Percentiles rank a stretch among this genome's conserved stretches.
Evolutionary conservation across 2,888 invertebrate genomes (phyloP).

Genomic region (Nymphalis urticae): DNA sequence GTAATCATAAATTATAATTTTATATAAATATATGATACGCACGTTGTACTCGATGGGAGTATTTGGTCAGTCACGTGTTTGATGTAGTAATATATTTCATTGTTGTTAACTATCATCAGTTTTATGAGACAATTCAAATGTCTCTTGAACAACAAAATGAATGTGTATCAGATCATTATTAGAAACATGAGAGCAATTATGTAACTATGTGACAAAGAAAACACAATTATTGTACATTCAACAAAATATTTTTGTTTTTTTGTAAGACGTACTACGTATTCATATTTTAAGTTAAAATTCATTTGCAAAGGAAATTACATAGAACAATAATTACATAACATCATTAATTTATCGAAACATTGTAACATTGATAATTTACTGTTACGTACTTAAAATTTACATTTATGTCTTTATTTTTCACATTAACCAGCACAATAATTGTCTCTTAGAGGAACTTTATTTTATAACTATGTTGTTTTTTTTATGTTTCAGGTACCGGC

Average conservation of each 20-base stretch:
- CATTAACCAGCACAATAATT: too few species aligned
- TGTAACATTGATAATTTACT: not conserved
- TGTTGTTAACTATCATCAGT: too few species aligned
- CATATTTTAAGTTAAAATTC: not conserved
- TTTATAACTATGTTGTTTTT: not conserved
- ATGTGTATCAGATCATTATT: conserved; percentile 3
- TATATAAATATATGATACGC: conserved; percentile 2
- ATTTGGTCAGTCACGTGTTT: conserved; percentile 10
- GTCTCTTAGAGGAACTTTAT: not conserved
- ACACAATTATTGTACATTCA: conserved; percentile 61
- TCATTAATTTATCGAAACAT: not conserved
- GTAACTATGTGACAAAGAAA: conserved; percentile 56
- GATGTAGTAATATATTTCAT: conserved; percentile 4
- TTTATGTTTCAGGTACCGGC: conserved; percentile 61
- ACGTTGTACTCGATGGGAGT: not conserved
- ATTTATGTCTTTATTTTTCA: too few species aligned
- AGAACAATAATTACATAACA: too few species aligned
- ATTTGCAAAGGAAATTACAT: too few species aligned
- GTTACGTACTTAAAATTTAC: too few species aligned
- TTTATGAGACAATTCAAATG: too few species aligned
- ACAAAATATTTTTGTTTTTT: conserved; percentile 52
- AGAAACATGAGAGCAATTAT: conserved; percentile 50
- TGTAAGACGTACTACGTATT: not conserved
- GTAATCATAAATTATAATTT: too few species aligned
- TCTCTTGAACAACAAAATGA: too few species aligned